phyloP scores from a whole-genome alignment of 2,888 invertebrate species.

The Sesia apiformis region DNA sequence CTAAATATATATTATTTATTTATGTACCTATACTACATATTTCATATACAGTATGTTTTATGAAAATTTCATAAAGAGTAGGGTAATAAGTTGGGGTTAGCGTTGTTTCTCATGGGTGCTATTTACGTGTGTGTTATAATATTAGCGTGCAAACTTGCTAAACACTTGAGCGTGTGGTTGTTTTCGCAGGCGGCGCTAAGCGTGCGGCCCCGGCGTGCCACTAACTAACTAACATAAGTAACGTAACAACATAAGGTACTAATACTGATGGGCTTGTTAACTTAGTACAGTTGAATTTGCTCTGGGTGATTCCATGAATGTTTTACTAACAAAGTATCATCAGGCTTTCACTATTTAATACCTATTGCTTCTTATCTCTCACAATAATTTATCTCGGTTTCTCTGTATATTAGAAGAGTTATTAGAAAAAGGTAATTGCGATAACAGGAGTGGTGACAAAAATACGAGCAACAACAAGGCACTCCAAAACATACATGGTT shows the following conservation, averaged over 20 bases:
- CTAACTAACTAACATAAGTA: slow-evolving; percentile 58
- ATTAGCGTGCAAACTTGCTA: no score
- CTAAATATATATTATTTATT: background rate
- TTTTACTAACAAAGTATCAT: background rate
- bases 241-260: slow-evolving; percentile 64
- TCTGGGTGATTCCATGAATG: background rate
- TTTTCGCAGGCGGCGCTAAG: slow-evolving; percentile 71
- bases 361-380: background rate
- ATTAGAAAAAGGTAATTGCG: no score
- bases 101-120: no score
- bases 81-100: no score
- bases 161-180: slow-evolving; percentile 45
- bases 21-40: background rate
- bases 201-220: slow-evolving; percentile 36
- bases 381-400: no score
- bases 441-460: no score
- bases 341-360: no score
- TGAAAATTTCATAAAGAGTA: no score
- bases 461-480: no score
- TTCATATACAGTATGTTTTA: background rate
- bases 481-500: no score
- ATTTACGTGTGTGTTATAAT: no score
- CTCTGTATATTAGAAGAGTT: no score
- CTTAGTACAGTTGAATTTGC: slow-evolving; percentile 45
- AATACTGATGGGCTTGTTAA: slow-evolving; percentile 54